Base-by-base conservation (phyloP, 2,888 invertebrate species). In the Esperia sulphurella region DNA sequence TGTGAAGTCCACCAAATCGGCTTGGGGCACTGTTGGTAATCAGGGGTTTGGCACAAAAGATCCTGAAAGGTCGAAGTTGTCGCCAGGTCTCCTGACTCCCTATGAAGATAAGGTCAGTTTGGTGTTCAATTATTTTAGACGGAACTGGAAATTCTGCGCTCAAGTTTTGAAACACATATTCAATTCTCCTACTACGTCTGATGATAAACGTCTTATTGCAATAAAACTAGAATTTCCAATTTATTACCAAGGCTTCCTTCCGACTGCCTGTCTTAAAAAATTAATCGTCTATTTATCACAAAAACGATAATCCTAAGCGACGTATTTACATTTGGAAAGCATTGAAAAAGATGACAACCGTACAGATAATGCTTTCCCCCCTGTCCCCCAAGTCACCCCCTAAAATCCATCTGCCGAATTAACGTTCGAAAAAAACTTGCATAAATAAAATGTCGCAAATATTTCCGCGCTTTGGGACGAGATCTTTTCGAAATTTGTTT, bases 351-450 rank as follows among this genome's bases (percentile, higher is more conserved):
- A 59, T 54, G 55, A 56, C 59, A 63, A 58, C 58, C 54, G 59
- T 57, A 54, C 59, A 58, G 60, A 65, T 60, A 61, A 60, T 50
- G 51, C 54, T 52, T 41, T 43, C 47, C 45, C 54, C 50, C 55
- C 43, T 50, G 41, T 44, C 50, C 51, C 47, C 41, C 50, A 42
- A 54, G 9, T 35, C n/a, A n/a, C 63, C 59, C 70, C 65, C 67
- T 64, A 62, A 76, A 83, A 85, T 76, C 77, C 83, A 86, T 85
- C 73, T 78, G 67, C 68, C 54, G 75, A 76, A 84, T 83, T 83
- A 80, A 71, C 75, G 68, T 78, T 75, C 57, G 72, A 78, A 79
- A 82, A 63, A 75, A 61, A 57, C 57, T 52, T 66, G 71, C 71
- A 74, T 69, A 71, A 77, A 79, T 67, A 69, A 67, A 70, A 75